A percentile compares a stretch with the other conserved stretches of the same genome.
These are phyloP conservation scores for Arge pagana DNA, from an alignment of 2,888 invertebrate genomes.

Conservation along the genomic window DNA sequence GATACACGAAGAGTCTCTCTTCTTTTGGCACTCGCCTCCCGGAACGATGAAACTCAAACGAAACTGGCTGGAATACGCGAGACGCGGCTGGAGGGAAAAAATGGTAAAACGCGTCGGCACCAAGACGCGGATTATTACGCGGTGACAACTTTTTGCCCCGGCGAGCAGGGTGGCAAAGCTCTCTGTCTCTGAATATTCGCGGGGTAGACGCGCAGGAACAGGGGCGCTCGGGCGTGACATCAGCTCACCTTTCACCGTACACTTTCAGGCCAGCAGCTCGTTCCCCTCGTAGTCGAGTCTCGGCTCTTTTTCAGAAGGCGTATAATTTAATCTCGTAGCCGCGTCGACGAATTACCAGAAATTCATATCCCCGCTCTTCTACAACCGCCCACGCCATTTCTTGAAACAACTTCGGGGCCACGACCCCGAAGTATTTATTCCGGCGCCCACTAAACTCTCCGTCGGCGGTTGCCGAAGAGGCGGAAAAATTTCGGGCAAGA, in stretches of 20 bases:
- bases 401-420: constrained; percentile 14
- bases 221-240: too few relatives aligned
- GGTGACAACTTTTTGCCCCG: too few relatives aligned
- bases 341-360: constrained; percentile 12
- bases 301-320: constrained; percentile 5
- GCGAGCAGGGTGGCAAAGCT: too few relatives aligned
- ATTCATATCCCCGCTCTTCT: constrained; percentile 18
- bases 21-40: too few relatives aligned
- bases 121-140: too few relatives aligned
- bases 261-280: background rate
- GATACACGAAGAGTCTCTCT: too few relatives aligned
- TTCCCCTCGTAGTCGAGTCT: background rate
- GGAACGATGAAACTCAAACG: too few relatives aligned
- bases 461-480: background rate
- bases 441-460: constrained; percentile 2
- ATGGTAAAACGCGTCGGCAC: too few relatives aligned
- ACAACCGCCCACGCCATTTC: constrained; percentile 7
- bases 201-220: too few relatives aligned
- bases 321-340: constrained; percentile 23
- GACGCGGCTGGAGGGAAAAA: too few relatives aligned
- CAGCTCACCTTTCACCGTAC: background rate
- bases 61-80: too few relatives aligned
- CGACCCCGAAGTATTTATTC: background rate
- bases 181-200: too few relatives aligned
- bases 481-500: constrained; percentile 5